Evolutionary conservation across 2,888 invertebrate species (phyloP), one percentile per base, ranked within the genome.

Genomic region (Chaetoderma sp.): DNA sequence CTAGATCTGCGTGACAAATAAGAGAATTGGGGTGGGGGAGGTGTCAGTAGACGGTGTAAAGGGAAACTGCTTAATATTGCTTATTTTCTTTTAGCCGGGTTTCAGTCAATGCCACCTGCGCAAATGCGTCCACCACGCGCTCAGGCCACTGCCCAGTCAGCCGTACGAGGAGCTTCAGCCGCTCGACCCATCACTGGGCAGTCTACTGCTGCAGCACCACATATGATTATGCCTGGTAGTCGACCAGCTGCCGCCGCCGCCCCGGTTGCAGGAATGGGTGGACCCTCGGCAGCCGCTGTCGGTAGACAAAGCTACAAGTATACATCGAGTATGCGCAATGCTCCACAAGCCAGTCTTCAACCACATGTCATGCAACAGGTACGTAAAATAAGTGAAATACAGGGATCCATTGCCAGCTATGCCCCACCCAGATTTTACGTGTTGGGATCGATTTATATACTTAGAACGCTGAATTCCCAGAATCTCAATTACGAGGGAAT

Each of bases 161-260:
- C 70, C 8, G 69, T 33, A 67, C 77, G 71, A 13, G 65, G 71
- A 33, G 64, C 93, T 36, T 74, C 78, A 72, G 82, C 76, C 59
- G 91, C 93, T 60, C 91, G 95, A 80, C 94, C 95, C 47, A 95
- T 96, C 77, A 95, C 95, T 66, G 95, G 89, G 77, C 82, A 82
- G 72, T 69, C 79, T 0, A 68, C 73, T 6, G 73, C 68, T 4
- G 88, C 97, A 96, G 86, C 96, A 96, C 62, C 90, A 71, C 56
- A 65, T 13, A 55, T 60, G 49, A 71, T 73, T 72, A 49, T 69
- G 23, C 68, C 60, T 10, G 50, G 57, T 25, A 58, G 16, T 13
- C 52, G 52, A 13, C 60, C 60, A 16, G 33, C 28, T 25, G 59
- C 32, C 30, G 21, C 44, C 6, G 25, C 47, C 18, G 28, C 33